These are phyloP conservation scores for Dasypus novemcinctus DNA, from an alignment of 2,113 vertebrate species.

Conservation along the genomic window DNA sequence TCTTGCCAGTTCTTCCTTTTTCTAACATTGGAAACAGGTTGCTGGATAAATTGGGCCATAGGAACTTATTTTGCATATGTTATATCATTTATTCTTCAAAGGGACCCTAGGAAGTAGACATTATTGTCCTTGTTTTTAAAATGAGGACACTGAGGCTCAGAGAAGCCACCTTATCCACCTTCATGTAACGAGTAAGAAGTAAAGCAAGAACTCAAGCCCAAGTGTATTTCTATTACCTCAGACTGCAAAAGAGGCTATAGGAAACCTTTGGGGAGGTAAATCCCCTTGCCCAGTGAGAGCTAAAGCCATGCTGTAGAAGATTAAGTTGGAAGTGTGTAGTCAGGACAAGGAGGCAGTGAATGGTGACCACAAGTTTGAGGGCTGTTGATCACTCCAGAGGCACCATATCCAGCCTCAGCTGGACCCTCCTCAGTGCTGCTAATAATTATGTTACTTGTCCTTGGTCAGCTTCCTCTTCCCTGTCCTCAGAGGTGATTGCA, in stretches of 20 bases:
- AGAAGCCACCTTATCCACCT: neutral
- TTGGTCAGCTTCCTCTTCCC: too few species aligned
- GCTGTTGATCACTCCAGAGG: neutral
- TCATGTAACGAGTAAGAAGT: neutral
- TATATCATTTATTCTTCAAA: neutral
- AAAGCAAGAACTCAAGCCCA: neutral
- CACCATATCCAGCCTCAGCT: neutral
- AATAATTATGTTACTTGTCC: neutral
- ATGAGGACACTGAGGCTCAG: neutral
- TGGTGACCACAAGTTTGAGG: neutral
- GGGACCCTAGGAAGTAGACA: neutral
- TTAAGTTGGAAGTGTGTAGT: neutral
- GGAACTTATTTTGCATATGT: neutral
- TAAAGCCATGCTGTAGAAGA: neutral
- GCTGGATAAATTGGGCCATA: too few species aligned
- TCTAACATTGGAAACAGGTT: too few species aligned
- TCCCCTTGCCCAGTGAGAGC: neutral
- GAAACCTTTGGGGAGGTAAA: neutral
- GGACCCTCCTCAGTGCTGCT: neutral
- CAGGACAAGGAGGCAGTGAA: neutral
- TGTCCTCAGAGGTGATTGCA: neutral
- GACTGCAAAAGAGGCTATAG: neutral
- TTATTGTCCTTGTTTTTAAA: neutral
- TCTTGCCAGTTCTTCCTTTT: too few species aligned
- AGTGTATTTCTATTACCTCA: neutral